These are phyloP conservation scores for Mergus octosetaceus DNA, from an alignment of 2,797 vertebrate species.

Conservation along the genomic window DNA sequence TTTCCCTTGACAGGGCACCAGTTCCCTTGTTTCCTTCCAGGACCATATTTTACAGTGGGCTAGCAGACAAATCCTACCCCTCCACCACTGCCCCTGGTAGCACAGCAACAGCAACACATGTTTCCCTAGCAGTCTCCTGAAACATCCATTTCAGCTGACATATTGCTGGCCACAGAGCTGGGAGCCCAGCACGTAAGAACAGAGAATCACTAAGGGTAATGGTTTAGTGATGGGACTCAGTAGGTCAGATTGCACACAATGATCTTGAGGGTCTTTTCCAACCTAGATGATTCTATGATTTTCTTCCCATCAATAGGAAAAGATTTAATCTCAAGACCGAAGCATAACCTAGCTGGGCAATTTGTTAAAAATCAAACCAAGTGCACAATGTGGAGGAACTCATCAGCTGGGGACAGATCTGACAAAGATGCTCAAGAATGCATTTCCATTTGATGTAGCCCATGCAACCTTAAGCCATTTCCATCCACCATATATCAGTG, in stretches of 20 bases:
- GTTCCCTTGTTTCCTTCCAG: background rate
- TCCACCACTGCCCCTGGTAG: background rate
- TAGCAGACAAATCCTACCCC: background rate
- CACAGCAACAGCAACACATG: fast-evolving
- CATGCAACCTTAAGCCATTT: background rate
- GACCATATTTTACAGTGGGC: background rate
- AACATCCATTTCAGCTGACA: background rate
- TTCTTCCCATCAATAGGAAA: background rate
- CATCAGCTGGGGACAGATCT: constrained; percentile 9
- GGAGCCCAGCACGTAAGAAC: fast-evolving
- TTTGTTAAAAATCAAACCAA: background rate
- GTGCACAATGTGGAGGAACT: background rate
- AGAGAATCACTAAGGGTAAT: background rate
- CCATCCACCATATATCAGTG: fast-evolving
- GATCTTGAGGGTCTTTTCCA: background rate
- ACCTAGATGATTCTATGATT: background rate
- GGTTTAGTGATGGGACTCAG: background rate
- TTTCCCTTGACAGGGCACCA: background rate
- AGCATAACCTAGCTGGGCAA: background rate
- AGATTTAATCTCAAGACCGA: background rate
- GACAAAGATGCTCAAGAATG: background rate
- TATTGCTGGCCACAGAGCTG: background rate
- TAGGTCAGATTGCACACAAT: background rate
- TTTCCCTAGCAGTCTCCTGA: background rate
- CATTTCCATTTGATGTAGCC: background rate